These are phyloP conservation scores for Salvelinus sp. DNA, from an alignment of 2,113 vertebrate genomes.

Conservation along the genomic window DNA sequence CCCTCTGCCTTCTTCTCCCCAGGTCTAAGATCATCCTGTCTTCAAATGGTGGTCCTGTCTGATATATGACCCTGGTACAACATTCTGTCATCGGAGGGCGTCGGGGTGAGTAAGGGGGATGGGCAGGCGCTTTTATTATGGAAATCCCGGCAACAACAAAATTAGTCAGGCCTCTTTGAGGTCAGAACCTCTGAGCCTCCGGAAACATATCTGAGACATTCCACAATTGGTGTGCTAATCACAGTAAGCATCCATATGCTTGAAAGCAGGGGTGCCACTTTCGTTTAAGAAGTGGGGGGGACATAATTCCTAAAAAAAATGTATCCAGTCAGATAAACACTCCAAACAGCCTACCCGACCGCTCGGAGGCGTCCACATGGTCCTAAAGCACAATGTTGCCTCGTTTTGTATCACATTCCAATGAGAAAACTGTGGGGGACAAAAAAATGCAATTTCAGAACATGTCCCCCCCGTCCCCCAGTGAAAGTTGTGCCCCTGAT, in stretches of 20 bases:
- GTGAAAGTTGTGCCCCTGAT: too few species aligned
- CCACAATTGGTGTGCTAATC: neutral
- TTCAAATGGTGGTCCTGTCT: constrained; percentile 2
- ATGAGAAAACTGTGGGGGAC: too few species aligned
- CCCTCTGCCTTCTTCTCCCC: neutral
- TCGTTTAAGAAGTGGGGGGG: too few species aligned
- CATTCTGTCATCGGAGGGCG: constrained; percentile 18
- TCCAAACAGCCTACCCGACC: too few species aligned
- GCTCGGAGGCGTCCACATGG: too few species aligned
- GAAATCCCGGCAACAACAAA: neutral
- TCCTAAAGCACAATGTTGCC: too few species aligned
- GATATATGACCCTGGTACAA: constrained; percentile 31
- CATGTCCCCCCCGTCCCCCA: too few species aligned
- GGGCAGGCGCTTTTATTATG: neutral
- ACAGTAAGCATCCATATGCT: neutral
- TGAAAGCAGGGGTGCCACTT: too few species aligned
- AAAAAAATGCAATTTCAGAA: too few species aligned
- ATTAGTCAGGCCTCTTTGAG: neutral
- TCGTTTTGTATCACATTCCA: too few species aligned
- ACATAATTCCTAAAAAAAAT: too few species aligned
- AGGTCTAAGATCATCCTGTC: neutral
- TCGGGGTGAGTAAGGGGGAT: neutral
- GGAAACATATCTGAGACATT: neutral
- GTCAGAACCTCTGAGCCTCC: neutral
- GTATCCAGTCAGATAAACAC: too few species aligned